Evolutionary conservation across 2,113 vertebrate species (phyloP).

Genomic region (Mastomys natalensis): DNA sequence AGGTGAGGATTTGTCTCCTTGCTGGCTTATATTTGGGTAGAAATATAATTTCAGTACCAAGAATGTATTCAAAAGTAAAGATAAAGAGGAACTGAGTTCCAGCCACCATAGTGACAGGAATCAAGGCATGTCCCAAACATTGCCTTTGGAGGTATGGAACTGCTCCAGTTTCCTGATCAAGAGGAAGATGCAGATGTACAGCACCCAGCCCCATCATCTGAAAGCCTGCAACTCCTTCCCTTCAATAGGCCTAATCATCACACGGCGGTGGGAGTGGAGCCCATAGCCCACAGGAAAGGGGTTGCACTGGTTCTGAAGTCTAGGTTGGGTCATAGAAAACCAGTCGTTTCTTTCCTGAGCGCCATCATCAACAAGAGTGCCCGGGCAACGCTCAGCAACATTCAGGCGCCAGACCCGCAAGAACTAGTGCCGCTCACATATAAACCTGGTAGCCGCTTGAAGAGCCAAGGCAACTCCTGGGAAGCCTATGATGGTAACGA

Average conservation of each 20-base stretch:
- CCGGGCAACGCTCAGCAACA: conserved; percentile 91
- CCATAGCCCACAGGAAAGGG: not conserved
- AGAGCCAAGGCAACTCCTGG: conserved; percentile 93
- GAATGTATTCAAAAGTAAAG: not conserved
- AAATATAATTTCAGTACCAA: not conserved
- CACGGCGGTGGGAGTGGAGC: not conserved
- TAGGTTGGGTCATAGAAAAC: conserved; percentile 89
- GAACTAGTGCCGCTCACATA: conserved; percentile 92
- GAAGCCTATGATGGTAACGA: conserved; percentile 93
- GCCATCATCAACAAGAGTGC: conserved; percentile 95
- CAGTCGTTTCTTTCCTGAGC: conserved; percentile 89
- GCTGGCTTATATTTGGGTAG: not conserved
- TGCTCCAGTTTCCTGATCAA: not conserved
- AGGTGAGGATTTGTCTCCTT: not conserved
- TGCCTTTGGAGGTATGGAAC: not conserved
- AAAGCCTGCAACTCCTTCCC: not conserved
- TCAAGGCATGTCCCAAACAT: no score
- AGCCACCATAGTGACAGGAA: not conserved
- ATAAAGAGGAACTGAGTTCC: not conserved
- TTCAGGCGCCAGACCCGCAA: conserved; percentile 94
- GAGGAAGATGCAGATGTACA: not conserved
- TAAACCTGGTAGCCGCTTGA: conserved; percentile 93
- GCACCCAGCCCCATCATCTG: not conserved
- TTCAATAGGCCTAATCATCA: not conserved
- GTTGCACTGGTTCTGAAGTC: not conserved